phyloP scores from a whole-genome alignment of 2,888 invertebrate species.

The Tetragonula carbonaria region DNA sequence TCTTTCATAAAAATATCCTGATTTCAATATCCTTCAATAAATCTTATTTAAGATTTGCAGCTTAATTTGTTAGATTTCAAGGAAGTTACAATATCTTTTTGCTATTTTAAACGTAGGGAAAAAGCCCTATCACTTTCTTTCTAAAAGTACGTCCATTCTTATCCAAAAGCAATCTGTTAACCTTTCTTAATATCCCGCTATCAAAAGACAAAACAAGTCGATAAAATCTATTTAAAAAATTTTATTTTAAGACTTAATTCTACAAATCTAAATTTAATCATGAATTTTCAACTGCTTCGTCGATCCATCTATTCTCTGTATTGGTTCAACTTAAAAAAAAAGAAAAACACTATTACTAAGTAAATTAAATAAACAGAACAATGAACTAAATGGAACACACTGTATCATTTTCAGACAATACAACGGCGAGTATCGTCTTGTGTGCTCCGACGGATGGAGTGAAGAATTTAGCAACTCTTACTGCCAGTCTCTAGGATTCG shows the following conservation, averaged over 20 bases:
- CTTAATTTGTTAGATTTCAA: not conserved
- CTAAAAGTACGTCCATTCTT: not conserved
- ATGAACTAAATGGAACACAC: not conserved
- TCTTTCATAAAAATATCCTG: too few relatives aligned
- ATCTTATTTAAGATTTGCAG: too few relatives aligned
- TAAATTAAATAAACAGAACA: not conserved
- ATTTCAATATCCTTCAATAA: too few relatives aligned
- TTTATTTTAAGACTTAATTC: not conserved
- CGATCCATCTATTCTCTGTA: not conserved
- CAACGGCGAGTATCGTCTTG: conserved; percentile 81
- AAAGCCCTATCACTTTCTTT: not conserved
- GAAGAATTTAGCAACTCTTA: conserved; percentile 85
- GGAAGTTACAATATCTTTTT: not conserved
- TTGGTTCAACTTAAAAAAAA: not conserved
- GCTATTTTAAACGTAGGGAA: not conserved
- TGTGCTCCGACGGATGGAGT: conserved; percentile 86
- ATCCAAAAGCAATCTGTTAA: not conserved
- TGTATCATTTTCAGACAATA: conserved; percentile 70
- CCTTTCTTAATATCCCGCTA: not conserved
- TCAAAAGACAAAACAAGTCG: not conserved
- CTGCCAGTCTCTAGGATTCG: conserved; percentile 86
- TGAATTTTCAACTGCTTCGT: not conserved
- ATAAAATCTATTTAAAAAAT: not conserved
- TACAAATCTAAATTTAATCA: not conserved
- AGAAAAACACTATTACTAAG: not conserved